Conservation (phyloP, 2,113 vertebrate species). For the Tonatia bakeri region DNA sequence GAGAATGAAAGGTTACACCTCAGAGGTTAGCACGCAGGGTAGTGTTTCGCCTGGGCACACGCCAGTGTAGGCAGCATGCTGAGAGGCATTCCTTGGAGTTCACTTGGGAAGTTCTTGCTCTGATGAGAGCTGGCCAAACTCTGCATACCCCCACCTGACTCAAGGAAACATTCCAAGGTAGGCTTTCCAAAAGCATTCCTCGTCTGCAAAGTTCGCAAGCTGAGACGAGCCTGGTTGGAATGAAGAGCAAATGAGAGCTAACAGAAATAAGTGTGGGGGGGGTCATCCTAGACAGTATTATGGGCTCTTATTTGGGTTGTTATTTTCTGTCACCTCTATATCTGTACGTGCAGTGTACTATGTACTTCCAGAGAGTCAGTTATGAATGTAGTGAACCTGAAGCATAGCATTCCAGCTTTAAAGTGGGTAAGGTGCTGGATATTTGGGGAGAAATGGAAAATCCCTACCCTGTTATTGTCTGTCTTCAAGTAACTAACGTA, state of each 20-base stretch:
- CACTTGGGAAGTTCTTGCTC: neutral
- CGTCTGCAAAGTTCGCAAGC: conserved; percentile 16
- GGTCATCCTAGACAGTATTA: neutral
- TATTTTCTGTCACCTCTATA: neutral
- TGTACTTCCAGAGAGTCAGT: neutral
- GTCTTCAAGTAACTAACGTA: neutral
- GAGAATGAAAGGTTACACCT: neutral
- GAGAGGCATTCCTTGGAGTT: conserved; percentile 35
- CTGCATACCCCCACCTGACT: conserved; percentile 21
- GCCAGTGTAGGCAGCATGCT: neutral
- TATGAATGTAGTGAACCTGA: neutral
- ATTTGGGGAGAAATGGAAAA: neutral
- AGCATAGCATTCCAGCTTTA: neutral
- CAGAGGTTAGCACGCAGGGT: neutral
- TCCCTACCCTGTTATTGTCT: neutral
- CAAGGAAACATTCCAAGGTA: neutral
- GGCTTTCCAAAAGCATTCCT: conserved; percentile 43
- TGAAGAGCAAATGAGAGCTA: neutral
- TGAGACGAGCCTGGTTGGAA: neutral
- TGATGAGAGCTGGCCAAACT: neutral
- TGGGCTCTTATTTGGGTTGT: neutral
- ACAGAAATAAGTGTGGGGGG: neutral
- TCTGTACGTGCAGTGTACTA: neutral
- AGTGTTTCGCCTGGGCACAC: conserved; percentile 1
- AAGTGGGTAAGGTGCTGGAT: neutral